Evolutionary conservation across 2,888 invertebrate species (phyloP).

Genomic region (Cloeon dipterum): DNA sequence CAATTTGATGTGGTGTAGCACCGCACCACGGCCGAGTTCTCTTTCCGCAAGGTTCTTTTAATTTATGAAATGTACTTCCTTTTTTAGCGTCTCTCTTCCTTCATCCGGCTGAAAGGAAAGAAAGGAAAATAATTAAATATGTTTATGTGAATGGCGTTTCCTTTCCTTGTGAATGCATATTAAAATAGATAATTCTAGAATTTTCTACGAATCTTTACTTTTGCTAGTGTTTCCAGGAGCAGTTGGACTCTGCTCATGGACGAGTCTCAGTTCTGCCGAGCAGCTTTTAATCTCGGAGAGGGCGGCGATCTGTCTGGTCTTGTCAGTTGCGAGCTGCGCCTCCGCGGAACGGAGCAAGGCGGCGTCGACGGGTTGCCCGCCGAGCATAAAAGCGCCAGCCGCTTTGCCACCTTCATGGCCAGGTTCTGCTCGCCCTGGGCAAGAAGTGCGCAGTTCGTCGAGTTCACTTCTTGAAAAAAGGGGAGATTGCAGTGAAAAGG

Average conservation of each 20-base stretch:
- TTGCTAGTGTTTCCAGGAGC: conserved; percentile 43
- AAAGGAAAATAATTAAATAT: no score
- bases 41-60: conserved; percentile 34
- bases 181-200: no score
- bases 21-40: conserved; percentile 29
- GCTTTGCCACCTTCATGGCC: conserved; percentile 22
- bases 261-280: conserved; percentile 21
- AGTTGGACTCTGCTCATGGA: conserved; percentile 50
- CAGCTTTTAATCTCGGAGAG: conserved; percentile 13
- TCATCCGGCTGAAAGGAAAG: conserved; percentile 21
- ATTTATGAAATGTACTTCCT: conserved; percentile 22
- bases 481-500: no score
- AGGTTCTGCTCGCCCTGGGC: conserved; percentile 41
- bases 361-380: conserved; percentile 40
- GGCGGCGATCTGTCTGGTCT: conserved; percentile 11
- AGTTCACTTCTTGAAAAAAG: no score
- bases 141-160: no score
- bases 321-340: conserved; percentile 4
- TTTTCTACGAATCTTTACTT: no score
- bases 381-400: conserved; percentile 39
- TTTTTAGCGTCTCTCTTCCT: conserved; percentile 21
- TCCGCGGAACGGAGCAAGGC: conserved; percentile 51
- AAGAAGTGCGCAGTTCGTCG: no score
- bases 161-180: no score
- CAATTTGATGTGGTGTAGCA: conserved; percentile 16